These are phyloP conservation scores for Paradisaea rubra DNA, from an alignment of 2,113 vertebrate genomes.

Conservation along the genomic window DNA sequence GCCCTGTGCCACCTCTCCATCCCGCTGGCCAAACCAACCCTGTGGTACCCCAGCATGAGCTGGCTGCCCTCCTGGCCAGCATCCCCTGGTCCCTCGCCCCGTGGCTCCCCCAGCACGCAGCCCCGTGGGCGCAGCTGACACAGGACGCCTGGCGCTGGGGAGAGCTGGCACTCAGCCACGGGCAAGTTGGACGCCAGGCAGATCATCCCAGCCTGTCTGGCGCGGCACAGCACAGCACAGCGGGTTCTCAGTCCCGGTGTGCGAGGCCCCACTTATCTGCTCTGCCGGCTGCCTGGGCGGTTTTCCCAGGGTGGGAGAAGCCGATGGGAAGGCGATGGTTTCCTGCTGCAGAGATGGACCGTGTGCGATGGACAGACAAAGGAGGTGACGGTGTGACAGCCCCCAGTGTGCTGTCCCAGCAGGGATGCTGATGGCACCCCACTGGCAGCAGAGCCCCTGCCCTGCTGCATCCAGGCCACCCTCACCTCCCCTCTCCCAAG, in stretches of 20 bases:
- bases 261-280: neutral
- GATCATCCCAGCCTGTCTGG: neutral
- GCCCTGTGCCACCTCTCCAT: accelerated
- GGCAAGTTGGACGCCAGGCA: neutral
- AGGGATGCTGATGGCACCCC: accelerated
- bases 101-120: accelerated
- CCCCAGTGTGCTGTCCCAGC: neutral
- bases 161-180: accelerated
- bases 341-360: neutral
- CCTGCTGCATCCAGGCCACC: neutral
- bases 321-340: accelerated
- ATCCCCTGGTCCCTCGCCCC: accelerated
- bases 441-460: neutral
- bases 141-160: accelerated
- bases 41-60: accelerated
- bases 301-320: neutral
- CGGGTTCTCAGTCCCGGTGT: accelerated
- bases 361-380: neutral
- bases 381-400: neutral
- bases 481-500: neutral
- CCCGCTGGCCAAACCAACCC: accelerated
- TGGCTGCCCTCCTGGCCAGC: neutral
- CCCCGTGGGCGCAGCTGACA: neutral
- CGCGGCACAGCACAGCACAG: accelerated
- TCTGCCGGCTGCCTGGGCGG: neutral